These are phyloP conservation scores for Lethrus apterus DNA, from an alignment of 1,140 invertebrate genomes.

Conservation along the genomic window DNA sequence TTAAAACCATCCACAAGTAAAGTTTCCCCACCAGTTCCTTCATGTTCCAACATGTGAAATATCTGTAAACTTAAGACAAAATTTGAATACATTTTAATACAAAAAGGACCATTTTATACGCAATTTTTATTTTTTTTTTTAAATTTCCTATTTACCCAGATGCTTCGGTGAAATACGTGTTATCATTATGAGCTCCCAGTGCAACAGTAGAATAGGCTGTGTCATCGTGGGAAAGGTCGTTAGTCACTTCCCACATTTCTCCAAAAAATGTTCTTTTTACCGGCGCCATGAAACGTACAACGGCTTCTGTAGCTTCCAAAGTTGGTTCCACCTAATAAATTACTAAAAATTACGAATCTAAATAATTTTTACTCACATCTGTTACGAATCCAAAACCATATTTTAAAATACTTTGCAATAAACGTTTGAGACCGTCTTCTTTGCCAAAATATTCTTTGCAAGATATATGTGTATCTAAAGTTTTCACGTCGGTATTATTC, in stretches of 20 bases:
- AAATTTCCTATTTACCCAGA: constrained; percentile 47
- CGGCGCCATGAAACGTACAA: constrained; percentile 46
- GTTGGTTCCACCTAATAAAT: constrained; percentile 42
- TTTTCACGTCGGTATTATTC: constrained; percentile 2
- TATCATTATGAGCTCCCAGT: constrained; percentile 55
- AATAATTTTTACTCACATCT: constrained; percentile 33
- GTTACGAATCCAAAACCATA: constrained; percentile 45
- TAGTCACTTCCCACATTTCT: constrained; percentile 55
- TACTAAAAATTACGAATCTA: constrained; percentile 12
- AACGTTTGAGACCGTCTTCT: constrained; percentile 30
- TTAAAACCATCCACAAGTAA: constrained; percentile 63
- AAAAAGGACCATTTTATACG: not conserved
- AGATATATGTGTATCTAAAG: not conserved
- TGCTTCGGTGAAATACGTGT: constrained; percentile 65
- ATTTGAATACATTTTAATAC: not conserved
- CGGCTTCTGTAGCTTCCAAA: constrained; percentile 45
- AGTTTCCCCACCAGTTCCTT: constrained; percentile 57
- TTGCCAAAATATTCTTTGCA: constrained; percentile 22
- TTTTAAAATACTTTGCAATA: constrained; percentile 43
- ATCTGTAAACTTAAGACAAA: constrained; percentile 48
- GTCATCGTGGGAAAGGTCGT: constrained; percentile 55
- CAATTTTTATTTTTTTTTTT: not conserved
- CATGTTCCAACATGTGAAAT: constrained; percentile 59
- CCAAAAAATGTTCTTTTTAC: constrained; percentile 58
- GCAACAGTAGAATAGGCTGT: constrained; percentile 57